These are phyloP conservation scores for Plecturocebus donacophilus DNA, from an alignment of 2,113 vertebrate species.

Conservation along the genomic window DNA sequence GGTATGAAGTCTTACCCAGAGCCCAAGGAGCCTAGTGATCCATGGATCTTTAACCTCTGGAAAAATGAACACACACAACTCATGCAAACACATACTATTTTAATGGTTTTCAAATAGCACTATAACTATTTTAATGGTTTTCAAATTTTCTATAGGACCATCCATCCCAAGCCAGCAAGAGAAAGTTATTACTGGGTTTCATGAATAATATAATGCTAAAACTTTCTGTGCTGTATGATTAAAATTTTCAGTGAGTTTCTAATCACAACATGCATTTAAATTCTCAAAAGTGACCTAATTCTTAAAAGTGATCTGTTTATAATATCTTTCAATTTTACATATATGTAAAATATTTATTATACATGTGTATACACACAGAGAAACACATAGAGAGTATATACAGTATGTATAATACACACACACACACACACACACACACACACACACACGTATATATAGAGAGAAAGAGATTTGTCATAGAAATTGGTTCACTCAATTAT, in stretches of 20 bases:
- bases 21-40: neutral
- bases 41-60: neutral
- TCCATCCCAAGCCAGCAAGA: neutral
- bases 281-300: neutral
- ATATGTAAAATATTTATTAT: neutral
- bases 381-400: neutral
- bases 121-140: too few relatives aligned
- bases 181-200: neutral
- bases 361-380: too few relatives aligned
- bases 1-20: neutral
- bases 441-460: neutral
- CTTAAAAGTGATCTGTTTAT: neutral
- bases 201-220: neutral
- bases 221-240: neutral
- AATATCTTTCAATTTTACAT: neutral
- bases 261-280: neutral
- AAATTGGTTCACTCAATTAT: neutral
- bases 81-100: neutral
- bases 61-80: neutral
- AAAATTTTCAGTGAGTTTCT: neutral
- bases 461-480: neutral
- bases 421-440: too few relatives aligned
- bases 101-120: too few relatives aligned
- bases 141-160: too few relatives aligned
- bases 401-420: neutral